phyloP scores from a whole-genome alignment of 2,797 vertebrate species.

The Mormyrops attenuatus region DNA sequence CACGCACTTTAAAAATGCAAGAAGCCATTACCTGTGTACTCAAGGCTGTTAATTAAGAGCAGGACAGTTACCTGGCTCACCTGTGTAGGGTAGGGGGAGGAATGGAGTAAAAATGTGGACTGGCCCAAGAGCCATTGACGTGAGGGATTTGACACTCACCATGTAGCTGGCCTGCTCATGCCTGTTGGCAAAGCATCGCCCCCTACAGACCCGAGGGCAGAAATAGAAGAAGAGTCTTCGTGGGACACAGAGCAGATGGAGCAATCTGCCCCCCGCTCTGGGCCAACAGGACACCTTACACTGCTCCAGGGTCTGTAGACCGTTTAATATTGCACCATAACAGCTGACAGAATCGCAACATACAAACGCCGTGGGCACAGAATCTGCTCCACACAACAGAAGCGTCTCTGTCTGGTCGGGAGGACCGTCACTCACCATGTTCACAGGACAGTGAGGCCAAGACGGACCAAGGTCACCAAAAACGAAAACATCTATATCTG shows the following conservation, averaged over 20 bases:
- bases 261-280: background rate
- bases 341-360: background rate
- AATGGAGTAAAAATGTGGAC: background rate
- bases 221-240: background rate
- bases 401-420: background rate
- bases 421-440: background rate
- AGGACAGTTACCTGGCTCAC: background rate
- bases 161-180: background rate
- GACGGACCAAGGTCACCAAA: background rate
- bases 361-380: background rate
- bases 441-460: background rate
- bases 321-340: background rate
- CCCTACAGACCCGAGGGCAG: background rate
- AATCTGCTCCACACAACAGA: background rate
- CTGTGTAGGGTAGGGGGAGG: background rate
- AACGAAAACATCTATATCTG: background rate
- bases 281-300: background rate
- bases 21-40: background rate
- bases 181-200: background rate
- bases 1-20: background rate
- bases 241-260: slow-evolving; percentile 8
- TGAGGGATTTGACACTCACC: background rate
- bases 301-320: background rate
- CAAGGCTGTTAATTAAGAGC: background rate
- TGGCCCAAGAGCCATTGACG: background rate